Evolutionary conservation across 2,113 vertebrate genomes (phyloP).

Genomic region (Gadus macrocephalus): DNA sequence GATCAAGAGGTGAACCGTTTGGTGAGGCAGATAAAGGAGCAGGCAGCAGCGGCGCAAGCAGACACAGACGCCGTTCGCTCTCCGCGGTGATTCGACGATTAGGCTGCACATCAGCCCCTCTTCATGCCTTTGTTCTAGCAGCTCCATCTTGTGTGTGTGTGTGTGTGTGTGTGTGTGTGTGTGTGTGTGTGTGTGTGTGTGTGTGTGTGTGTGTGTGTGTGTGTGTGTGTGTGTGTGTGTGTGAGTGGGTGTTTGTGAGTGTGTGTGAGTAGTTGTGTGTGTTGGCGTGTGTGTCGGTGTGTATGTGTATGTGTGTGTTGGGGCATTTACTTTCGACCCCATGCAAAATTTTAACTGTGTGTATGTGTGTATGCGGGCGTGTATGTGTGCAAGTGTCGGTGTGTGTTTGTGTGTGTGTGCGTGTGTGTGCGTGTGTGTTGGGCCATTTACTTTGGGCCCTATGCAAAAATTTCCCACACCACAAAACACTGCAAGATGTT

Average conservation of each 20-base stretch:
- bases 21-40: constrained; percentile 30
- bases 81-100: constrained; percentile 32
- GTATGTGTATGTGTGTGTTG: no score
- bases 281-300: no score
- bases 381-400: constrained; percentile 9
- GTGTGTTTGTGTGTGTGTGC: no score
- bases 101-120: constrained; percentile 8
- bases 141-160: constrained; percentile 28
- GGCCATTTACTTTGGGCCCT: constrained; percentile 14
- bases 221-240: constrained; percentile 21
- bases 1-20: constrained; percentile 34
- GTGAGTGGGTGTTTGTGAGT: constrained; percentile 1
- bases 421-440: constrained; percentile 21
- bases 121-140: constrained; percentile 41
- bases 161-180: constrained; percentile 8
- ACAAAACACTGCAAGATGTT: constrained; percentile 73
- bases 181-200: constrained; percentile 9
- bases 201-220: no score
- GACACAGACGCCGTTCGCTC: neutral
- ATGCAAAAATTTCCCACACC: constrained; percentile 57
- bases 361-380: constrained; percentile 7
- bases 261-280: no score
- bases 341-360: neutral
- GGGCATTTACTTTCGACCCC: no score
- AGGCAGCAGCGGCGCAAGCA: constrained; percentile 23